Evolutionary conservation across 2,797 vertebrate species (phyloP).

Genomic region (Arctocebus calabarensis): DNA sequence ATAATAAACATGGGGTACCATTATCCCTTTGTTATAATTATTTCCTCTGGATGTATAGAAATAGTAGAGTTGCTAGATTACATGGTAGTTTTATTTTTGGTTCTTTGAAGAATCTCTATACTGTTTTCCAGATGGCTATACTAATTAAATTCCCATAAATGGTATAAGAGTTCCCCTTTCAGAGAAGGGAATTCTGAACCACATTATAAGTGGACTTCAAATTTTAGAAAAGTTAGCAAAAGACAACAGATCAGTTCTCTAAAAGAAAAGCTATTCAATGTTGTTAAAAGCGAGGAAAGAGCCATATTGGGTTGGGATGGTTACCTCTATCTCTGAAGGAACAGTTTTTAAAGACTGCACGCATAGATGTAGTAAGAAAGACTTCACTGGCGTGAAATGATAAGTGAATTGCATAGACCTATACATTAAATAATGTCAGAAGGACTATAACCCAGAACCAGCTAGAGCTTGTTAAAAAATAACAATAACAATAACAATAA

Average conservation of each 20-base stretch:
- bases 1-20: not conserved
- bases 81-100: not conserved
- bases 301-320: not conserved
- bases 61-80: not conserved
- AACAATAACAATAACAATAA: not conserved
- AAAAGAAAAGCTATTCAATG: not conserved
- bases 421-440: not conserved
- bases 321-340: not conserved
- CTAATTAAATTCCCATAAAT: not conserved
- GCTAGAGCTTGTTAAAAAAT: not conserved
- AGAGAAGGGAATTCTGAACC: not conserved
- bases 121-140: not conserved
- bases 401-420: not conserved
- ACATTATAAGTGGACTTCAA: not conserved
- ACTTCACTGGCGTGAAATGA: not conserved
- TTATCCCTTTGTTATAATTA: not conserved
- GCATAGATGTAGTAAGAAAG: not conserved
- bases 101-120: not conserved
- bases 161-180: not conserved
- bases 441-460: not conserved
- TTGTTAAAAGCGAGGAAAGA: not conserved
- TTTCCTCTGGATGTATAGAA: not conserved
- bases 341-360: not conserved
- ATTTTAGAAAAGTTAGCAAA: not conserved
- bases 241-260: not conserved